phyloP scores from a whole-genome alignment of 53 echinoderm and acorn worm species.

The Echinometra lucunter region DNA sequence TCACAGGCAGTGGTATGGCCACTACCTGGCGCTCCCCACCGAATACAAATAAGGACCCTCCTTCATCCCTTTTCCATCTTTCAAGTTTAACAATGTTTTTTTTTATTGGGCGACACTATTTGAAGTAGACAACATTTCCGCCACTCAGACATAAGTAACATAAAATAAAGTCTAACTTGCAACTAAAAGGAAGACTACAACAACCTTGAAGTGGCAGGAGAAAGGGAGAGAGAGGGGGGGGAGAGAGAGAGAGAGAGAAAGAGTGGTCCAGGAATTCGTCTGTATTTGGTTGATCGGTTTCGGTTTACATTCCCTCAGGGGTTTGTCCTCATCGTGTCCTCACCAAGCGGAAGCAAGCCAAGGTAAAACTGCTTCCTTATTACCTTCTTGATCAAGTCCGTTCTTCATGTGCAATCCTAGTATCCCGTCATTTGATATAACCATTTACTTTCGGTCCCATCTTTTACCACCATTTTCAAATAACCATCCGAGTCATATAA shows the following conservation, averaged over 20 bases:
- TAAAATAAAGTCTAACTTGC: not conserved
- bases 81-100: too few species aligned
- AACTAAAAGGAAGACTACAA: not conserved
- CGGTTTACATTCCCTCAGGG: conserved; percentile 28
- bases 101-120: too few species aligned
- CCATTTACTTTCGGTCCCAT: too few species aligned
- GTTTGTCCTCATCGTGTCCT: conserved; percentile 50
- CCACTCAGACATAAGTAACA: too few species aligned
- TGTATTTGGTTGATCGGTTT: conserved; percentile 26
- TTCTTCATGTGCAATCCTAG: not conserved
- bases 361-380: conserved; percentile 11
- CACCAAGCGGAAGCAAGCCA: conserved; percentile 6
- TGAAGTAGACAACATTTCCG: too few species aligned
- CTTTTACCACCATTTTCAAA: too few species aligned
- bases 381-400: not conserved
- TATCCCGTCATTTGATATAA: not conserved
- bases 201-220: not conserved
- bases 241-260: not conserved
- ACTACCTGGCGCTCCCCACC: too few species aligned
- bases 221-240: not conserved
- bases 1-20: too few species aligned
- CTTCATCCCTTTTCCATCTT: too few species aligned
- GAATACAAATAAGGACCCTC: too few species aligned
- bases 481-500: too few species aligned
- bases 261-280: not conserved